Evolutionary conservation across 2,797 vertebrate genomes (phyloP), one percentile per base, ranked within the genome.

Genomic region (Macrochelys suwanniensis): DNA sequence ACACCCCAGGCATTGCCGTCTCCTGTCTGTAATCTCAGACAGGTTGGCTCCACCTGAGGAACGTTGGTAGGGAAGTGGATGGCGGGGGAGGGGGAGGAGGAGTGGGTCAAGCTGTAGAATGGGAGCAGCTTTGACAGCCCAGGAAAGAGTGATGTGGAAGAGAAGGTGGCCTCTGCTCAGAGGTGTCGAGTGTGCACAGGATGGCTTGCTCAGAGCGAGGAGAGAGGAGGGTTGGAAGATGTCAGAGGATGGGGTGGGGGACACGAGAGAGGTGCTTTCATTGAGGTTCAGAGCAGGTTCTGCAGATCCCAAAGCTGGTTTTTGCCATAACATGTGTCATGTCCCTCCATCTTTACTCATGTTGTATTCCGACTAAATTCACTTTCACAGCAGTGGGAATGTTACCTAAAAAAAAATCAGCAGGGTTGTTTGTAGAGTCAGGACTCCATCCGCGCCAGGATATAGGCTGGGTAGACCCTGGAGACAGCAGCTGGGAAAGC

Each of bases 301-400:
- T 88, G 26, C 80, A 17, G 79, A 42, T 2, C 19, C 50, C 50
- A 82, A 2, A 45, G 33, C 13, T 1, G 0, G 0, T 0, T 1
- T 2, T 94, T 92, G 2, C 42, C 47, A 15, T 42, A 57, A 82
- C 71, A 68, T 87, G 26, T 76, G 26, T 23, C 42, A 45, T 42
- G 42, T 71, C 7, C 68, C 26, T 74, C 9, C 47, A 28, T 82
- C 80, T 90, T 0, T 84, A 85, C 84, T 86, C 79, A 49, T 31
- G 45, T 0, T 37, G 87, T 93, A 89, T 89, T 80, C 16, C 47
- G n/a, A 28, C 11, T 84, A 17, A 82, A 31, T 23, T 94, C 7
- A 28, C 6, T 82, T 85, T 92, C 49, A 13, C 1, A 6, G 23
- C 28, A 45, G 8, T 79, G 53, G 50, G 28, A 31, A 37, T 4